phyloP scores from a whole-genome alignment of 92 coral and sea anemone genomes.

The Siderastrea radians region DNA sequence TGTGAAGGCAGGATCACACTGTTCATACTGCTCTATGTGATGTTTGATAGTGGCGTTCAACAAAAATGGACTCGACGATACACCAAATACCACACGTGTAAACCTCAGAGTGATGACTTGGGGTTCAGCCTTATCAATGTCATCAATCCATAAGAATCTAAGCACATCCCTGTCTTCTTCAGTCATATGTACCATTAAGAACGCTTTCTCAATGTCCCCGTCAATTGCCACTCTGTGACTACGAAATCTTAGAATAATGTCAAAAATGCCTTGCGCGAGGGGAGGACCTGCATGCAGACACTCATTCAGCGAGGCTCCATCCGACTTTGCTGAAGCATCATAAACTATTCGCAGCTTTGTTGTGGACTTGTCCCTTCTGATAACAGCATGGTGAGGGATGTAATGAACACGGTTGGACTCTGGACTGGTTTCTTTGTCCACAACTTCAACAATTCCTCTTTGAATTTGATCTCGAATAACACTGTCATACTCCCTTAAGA shows the following conservation, averaged over 20 bases:
- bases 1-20: background rate
- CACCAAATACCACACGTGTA: too few relatives aligned
- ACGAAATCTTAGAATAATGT: background rate
- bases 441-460: background rate
- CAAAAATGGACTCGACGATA: too few relatives aligned
- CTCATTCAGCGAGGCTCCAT: background rate
- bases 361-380: too few relatives aligned
- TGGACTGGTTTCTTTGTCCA: too few relatives aligned
- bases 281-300: background rate
- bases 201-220: conserved; percentile 5
- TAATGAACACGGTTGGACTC: too few relatives aligned
- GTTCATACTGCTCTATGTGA: background rate
- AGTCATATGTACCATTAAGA: background rate
- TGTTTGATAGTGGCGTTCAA: too few relatives aligned
- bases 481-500: background rate
- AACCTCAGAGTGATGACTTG: too few relatives aligned
- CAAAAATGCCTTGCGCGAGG: background rate
- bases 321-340: background rate
- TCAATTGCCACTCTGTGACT: too few relatives aligned
- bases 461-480: too few relatives aligned
- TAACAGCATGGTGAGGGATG: too few relatives aligned
- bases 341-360: too few relatives aligned
- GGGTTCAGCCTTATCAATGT: too few relatives aligned
- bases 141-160: background rate
- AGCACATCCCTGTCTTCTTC: background rate